Evolutionary conservation across 1,140 invertebrate species (phyloP).

Genomic region (Hyles euphorbiae): DNA sequence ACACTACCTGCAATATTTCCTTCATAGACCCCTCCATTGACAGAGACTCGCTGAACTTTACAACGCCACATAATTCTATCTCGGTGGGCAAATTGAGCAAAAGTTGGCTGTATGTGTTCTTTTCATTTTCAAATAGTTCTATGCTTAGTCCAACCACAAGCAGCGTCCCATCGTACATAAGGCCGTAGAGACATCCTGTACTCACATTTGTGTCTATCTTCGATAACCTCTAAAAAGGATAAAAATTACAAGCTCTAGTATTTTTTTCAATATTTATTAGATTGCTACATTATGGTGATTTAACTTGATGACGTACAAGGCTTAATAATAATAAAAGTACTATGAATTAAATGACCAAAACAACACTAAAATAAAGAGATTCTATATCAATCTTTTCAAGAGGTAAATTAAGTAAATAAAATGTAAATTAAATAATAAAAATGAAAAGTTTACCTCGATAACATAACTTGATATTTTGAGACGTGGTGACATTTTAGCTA

Average conservation of each 20-base stretch:
- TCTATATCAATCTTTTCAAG: no score
- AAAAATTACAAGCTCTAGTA: background rate
- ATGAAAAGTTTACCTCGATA: slow-evolving; percentile 66
- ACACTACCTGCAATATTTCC: slow-evolving; percentile 77
- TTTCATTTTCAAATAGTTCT: slow-evolving; percentile 76
- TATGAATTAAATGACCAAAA: slow-evolving; percentile 1
- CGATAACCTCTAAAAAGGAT: slow-evolving; percentile 47
- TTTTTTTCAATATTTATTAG: background rate
- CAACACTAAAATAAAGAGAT: background rate
- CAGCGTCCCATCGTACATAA: slow-evolving; percentile 82
- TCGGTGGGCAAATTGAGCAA: slow-evolving; percentile 83
- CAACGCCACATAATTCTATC: slow-evolving; percentile 83
- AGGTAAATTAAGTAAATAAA: background rate
- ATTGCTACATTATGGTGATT: slow-evolving; percentile 9
- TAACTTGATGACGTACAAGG: slow-evolving; percentile 31
- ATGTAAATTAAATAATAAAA: slow-evolving; percentile 18
- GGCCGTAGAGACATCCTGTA: slow-evolving; percentile 83
- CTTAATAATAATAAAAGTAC: background rate
- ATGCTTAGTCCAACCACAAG: slow-evolving; percentile 80
- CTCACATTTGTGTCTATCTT: slow-evolving; percentile 72
- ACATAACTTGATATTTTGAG: slow-evolving; percentile 75
- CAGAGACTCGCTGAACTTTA: slow-evolving; percentile 78
- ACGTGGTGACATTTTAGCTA: slow-evolving; percentile 74
- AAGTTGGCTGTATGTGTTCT: slow-evolving; percentile 75
- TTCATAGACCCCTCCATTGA: slow-evolving; percentile 75